Evolutionary conservation across 2,797 vertebrate genomes (phyloP), one percentile per base, ranked within the genome.

Genomic region (Hephaestus fuliginosus): DNA sequence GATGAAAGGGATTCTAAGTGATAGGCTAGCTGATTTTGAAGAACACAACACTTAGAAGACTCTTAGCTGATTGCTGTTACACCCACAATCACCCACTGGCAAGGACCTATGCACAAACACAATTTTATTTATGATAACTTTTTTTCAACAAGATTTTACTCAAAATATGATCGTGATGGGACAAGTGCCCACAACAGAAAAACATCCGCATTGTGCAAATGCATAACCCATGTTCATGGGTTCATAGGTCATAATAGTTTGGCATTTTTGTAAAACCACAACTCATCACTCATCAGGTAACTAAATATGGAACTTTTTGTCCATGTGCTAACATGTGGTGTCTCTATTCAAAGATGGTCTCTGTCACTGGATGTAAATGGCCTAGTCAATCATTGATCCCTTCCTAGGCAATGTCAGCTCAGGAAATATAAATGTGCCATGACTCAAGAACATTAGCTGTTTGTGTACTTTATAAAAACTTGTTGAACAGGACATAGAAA

Each of bases 21-120:
- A 86, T 68, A 62, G 83, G 64, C 70, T 49, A 48, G 80, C 79
- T 93, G 87, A 93, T 94, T 93, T 83, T 78, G 58, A 80, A 80
- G 76, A 89, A 86, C 53, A 76, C 48, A 62, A 74, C 80, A 74
- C 86, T 92, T 65, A 25, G 30, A 75, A 22, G 65, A 80, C 83
- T 78, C 81, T 85, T 62, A 22, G 68, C 77, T 92, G 87, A 92
- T 93, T 91, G 81, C 89, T 58, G 83, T 76, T 74, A 84, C 15
- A 61, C 67, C 85, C 84, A 62, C 76, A 90, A 78, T 90, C 86
- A 83, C 51, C 58, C 41, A 68, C 10, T 74, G 51, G 52, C 53
- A 58, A 61, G 28, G 30, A 51, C 49, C 22, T 2, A 36, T 11
- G 58, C 8, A 41, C 69, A 56, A 74, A 83, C 76, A 82, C 25